Evolutionary conservation across 2,888 invertebrate species (phyloP).

Genomic region (Amblyjoppa fuscipennis): DNA sequence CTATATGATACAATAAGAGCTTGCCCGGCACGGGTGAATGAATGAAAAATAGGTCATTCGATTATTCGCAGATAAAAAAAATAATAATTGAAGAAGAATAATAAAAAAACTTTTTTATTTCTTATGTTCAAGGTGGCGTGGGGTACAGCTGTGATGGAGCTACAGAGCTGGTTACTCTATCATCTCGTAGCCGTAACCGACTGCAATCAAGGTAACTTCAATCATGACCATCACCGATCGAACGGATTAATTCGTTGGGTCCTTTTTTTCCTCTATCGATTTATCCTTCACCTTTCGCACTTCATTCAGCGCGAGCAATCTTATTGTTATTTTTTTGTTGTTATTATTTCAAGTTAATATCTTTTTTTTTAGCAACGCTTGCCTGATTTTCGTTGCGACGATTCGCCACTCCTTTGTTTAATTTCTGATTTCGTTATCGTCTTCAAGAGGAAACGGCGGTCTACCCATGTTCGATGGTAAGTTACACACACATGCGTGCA

Average conservation of each 20-base stretch:
- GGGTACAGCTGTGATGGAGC: constrained; percentile 84
- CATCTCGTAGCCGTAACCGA: constrained; percentile 84
- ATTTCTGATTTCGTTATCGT: constrained; percentile 79
- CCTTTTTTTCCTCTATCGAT: neutral
- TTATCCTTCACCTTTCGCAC: constrained; percentile 46
- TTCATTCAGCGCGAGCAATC: constrained; percentile 29
- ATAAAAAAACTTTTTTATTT: neutral
- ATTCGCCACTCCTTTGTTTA: constrained; percentile 75
- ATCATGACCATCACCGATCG: neutral
- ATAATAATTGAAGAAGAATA: neutral
- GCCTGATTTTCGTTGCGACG: constrained; percentile 77
- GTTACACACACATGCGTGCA: constrained; percentile 69
- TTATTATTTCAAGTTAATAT: constrained; percentile 68
- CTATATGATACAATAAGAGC: neutral
- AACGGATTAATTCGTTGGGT: constrained; percentile 27
- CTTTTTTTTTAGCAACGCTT: constrained; percentile 78
- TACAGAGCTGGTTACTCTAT: constrained; percentile 84
- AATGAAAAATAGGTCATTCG: neutral
- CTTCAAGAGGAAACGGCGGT: constrained; percentile 78
- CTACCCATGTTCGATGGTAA: constrained; percentile 83
- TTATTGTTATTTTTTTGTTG: constrained; percentile 32
- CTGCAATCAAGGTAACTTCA: constrained; percentile 83
- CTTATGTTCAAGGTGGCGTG: constrained; percentile 82
- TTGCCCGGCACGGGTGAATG: neutral
- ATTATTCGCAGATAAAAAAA: neutral